Evolutionary conservation across 1,140 invertebrate species (phyloP), one percentile per base, ranked within the genome.

Genomic region (Solen grandis): DNA sequence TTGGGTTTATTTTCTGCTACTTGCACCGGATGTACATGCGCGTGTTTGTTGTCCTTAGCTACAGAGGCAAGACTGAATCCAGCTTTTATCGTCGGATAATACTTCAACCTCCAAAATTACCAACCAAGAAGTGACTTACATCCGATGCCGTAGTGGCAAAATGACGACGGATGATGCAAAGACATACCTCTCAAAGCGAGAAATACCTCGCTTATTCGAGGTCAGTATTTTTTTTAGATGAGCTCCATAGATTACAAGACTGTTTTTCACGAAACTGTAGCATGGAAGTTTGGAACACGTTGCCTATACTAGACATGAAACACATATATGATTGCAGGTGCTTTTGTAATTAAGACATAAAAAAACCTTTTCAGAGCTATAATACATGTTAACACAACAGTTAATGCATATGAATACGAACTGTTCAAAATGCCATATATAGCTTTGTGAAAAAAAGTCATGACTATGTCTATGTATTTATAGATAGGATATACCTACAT

Each of bases 141-240:
- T 90, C 87, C 86, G 88, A 84, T 88, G 87, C 76, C 79, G 81
- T 75, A 88, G 86, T 85, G 89, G 89, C 82, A 91, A 90, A 55
- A 90, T 91, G 89, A 90, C 88, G 60, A 89, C 88, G 46, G 88
- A 90, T 70, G 91, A 92, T 86, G 91, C 92, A 19, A 92, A 92
- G 80, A 81, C 86, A 14, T 92, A 92, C 80, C 84, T 92, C 31
- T 83, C 91, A 41, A 88, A 86, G 70, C 84, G 90, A 76, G 86
- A 92, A 69, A 90, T 92, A 31, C 91, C 92, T 65, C 88, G 90
- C 68, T 85, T 92, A 38, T 92, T 92, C 87, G 92, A 92, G 86
- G 91, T 92, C 83, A 86, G 85, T 65, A 66, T 29, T 35, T 31
- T 55, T 36, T 59, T 62, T 46, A 27, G 27, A 14, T 79, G 55